Percentiles rank a stretch among this genome's conserved stretches.
These are phyloP conservation scores for Synergus gifuensis DNA, from an alignment of 2,888 invertebrate species.

Conservation along the genomic window DNA sequence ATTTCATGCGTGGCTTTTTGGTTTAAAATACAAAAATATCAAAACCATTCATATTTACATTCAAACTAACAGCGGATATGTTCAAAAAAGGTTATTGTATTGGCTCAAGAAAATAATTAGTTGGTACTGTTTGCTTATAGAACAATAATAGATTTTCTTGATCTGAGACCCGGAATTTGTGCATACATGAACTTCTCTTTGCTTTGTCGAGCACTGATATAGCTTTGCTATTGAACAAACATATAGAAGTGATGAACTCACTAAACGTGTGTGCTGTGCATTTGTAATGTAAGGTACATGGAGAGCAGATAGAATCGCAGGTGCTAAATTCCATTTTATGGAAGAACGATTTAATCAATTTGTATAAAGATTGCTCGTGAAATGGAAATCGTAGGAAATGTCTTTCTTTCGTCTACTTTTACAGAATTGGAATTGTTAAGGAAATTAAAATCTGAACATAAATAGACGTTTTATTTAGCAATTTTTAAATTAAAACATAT, in stretches of 20 bases:
- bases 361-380: neutral
- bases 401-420: neutral
- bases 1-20: neutral
- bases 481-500: too few species aligned
- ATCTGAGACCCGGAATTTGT: neutral
- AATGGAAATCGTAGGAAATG: neutral
- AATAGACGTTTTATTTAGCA: too few species aligned
- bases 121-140: neutral
- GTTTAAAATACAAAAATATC: neutral
- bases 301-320: neutral
- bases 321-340: conserved; percentile 12
- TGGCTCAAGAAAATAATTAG: neutral
- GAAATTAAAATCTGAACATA: neutral
- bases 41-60: neutral
- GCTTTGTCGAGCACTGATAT: neutral
- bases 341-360: conserved; percentile 3
- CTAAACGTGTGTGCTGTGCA: neutral
- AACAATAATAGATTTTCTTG: too few species aligned
- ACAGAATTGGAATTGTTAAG: neutral
- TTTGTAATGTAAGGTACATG: neutral
- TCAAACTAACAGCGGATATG: too few species aligned
- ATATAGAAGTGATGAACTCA: conserved; percentile 13
- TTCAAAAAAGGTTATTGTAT: too few species aligned
- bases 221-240: neutral
- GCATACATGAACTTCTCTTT: conserved; percentile 17